These are phyloP conservation scores for Ecdyonurus torrentis DNA, from an alignment of 2,888 invertebrate species.

Conservation along the genomic window DNA sequence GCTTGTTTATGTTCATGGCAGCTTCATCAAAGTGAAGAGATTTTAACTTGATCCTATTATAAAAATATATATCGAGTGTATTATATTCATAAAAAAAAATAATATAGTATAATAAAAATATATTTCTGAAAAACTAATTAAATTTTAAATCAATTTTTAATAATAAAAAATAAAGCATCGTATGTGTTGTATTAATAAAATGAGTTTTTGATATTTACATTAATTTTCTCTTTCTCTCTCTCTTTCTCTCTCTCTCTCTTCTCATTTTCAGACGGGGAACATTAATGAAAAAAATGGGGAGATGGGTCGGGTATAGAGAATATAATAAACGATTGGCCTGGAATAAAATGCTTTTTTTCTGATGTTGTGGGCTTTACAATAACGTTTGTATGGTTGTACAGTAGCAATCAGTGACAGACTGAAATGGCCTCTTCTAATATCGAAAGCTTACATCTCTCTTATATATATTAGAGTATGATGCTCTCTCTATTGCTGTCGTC, in stretches of 20 bases:
- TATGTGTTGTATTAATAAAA: neutral
- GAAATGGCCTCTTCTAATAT: neutral
- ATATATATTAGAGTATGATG: too few species aligned
- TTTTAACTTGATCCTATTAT: neutral
- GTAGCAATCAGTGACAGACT: neutral
- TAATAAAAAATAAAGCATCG: neutral
- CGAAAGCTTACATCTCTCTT: neutral
- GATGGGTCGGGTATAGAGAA: neutral
- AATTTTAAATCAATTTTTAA: neutral
- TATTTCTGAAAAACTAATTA: neutral
- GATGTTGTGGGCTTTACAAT: neutral
- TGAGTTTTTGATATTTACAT: neutral
- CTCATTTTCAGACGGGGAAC: neutral
- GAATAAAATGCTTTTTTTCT: neutral
- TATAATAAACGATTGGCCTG: neutral
- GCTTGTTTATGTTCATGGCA: neutral
- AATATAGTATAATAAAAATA: too few species aligned
- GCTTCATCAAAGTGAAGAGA: neutral
- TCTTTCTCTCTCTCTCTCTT: neutral
- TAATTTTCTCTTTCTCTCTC: neutral
- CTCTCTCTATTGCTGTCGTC: too few species aligned
- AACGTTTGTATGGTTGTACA: neutral
- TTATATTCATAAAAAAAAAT: too few species aligned
- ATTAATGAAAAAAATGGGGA: neutral
- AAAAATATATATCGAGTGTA: too few species aligned